Evolutionary conservation across 2,113 vertebrate genomes (phyloP), one percentile per base, ranked within the genome.

Genomic region (Ploceus nigricollis): DNA sequence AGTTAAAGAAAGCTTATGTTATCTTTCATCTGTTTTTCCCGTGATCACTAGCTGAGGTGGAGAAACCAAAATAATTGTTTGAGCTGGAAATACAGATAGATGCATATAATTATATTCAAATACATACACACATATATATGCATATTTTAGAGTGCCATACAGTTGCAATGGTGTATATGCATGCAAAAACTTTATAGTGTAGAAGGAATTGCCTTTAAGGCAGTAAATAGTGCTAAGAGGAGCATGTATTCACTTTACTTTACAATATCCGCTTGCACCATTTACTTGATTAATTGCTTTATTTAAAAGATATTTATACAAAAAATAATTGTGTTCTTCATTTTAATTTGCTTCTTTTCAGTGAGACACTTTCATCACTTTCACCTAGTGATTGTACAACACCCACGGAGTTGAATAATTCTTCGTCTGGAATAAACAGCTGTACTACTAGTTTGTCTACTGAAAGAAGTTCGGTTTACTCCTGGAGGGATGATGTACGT

Each of bases 401-500:
- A 17, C 98, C 97, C 17, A 93, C 90, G 1, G 98, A 96, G 12
- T 58, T 95, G 73, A 98, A 87, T 78, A 93, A 88, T 87, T 98
- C 98, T 50, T 98, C 98, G 98, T 98, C 98, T 57, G 97, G 93
- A 58, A 98, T 98, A 35, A 97, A 93, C 54, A 98, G 98, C 89
- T 98, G 92, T 28, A 88, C 98, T 39, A 98, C 98, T 4, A 96
- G 96, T 33, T 82, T 98, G 35, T 99, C 98, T 73, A 98, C 98
- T 1, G 98, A 98, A 83, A 97, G 98, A 97, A 98, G 98, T 88
- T 99, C 98, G 0, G 28, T 98, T 89, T 99, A 96, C 92, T 99
- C 98, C 39, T 99, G 98, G 98, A 98, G 98, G 94, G 98, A 98
- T 89, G 98, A 99, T 83, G 98, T 99, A 98, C 0, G 98, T 98